Conservation (phyloP, 2,113 vertebrate genomes). For the Panurus biarmicus region DNA sequence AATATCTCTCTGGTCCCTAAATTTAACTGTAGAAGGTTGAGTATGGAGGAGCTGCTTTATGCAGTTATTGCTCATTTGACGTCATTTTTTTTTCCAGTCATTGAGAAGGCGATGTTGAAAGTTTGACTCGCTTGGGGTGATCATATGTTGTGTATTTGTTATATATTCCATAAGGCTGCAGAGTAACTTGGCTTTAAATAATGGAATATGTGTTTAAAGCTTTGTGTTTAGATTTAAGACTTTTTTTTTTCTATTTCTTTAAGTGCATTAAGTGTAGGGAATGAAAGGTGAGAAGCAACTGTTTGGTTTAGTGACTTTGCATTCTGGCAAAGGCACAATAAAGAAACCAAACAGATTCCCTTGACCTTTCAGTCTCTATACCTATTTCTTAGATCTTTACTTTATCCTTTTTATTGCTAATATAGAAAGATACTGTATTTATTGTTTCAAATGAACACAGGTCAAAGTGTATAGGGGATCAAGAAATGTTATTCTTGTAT, state of each 20-base stretch:
- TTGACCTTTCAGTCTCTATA: conserved; percentile 89
- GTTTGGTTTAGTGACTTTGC: conserved; percentile 89
- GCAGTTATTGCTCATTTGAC: conserved; percentile 70
- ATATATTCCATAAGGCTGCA: conserved; percentile 99
- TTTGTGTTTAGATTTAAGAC: conserved; percentile 87
- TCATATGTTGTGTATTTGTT: conserved; percentile 70
- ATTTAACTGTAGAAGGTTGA: conserved; percentile 64
- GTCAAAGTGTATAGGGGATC: conserved; percentile 92
- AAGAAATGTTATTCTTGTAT: conserved; percentile 85
- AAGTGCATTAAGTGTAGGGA: conserved; percentile 80
- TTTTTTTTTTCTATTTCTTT: conserved; percentile 75
- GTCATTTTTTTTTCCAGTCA: conserved; percentile 64
- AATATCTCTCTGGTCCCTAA: conserved; percentile 70
- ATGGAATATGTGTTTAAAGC: conserved; percentile 82
- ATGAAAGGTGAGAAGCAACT: conserved; percentile 88
- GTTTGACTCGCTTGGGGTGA: conserved; percentile 68
- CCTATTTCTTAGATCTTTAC: conserved; percentile 73
- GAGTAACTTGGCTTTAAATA: conserved; percentile 88
- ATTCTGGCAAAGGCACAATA: conserved; percentile 76
- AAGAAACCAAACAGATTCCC: conserved; percentile 87
- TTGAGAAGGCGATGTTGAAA: conserved; percentile 61
- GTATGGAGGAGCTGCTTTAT: conserved; percentile 66
- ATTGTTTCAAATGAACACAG: conserved; percentile 69
- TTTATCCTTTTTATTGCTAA: conserved; percentile 76
- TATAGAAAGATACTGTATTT: conserved; percentile 78